A percentile compares a stretch with the other conserved stretches of the same genome.
phyloP scores from a whole-genome alignment of 2,113 vertebrate species.

The Ceuthmochares aereus region DNA sequence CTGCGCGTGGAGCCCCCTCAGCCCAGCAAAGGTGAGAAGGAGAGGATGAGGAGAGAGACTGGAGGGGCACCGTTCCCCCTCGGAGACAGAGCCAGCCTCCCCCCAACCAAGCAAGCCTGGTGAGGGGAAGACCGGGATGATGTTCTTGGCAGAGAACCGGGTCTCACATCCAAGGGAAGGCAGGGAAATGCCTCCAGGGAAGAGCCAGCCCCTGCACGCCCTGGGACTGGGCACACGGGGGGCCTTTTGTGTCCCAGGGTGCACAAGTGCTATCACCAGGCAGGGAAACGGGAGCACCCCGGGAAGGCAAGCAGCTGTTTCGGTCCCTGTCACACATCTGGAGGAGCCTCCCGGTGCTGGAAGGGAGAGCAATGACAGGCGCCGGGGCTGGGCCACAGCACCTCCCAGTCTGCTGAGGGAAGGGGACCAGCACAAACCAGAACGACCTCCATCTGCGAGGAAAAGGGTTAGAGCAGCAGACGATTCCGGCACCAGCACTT shows the following conservation, averaged over 20 bases:
- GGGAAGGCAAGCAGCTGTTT: background rate
- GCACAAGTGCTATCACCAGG: background rate
- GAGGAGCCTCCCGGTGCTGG: background rate
- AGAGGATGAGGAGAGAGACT: accelerated
- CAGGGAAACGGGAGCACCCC: background rate
- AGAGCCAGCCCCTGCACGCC: accelerated
- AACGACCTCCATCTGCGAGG: background rate
- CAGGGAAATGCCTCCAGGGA: background rate
- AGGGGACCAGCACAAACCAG: slow-evolving; percentile 7
- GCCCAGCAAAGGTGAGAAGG: background rate
- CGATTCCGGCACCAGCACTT: slow-evolving; percentile 39
- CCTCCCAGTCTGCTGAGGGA: background rate
- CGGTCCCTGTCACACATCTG: background rate
- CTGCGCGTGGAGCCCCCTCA: background rate
- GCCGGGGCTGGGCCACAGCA: background rate
- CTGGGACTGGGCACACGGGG: background rate
- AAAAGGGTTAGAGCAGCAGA: slow-evolving; percentile 19
- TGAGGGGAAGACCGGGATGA: background rate
- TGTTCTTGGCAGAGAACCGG: background rate
- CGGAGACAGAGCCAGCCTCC: background rate
- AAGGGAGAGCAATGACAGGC: background rate
- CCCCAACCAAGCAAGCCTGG: background rate
- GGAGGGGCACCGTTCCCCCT: background rate
- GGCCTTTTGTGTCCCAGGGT: background rate
- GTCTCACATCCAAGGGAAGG: background rate